Conservation (phyloP, 1,140 invertebrate genomes). For the Phocides pigmalion region DNA sequence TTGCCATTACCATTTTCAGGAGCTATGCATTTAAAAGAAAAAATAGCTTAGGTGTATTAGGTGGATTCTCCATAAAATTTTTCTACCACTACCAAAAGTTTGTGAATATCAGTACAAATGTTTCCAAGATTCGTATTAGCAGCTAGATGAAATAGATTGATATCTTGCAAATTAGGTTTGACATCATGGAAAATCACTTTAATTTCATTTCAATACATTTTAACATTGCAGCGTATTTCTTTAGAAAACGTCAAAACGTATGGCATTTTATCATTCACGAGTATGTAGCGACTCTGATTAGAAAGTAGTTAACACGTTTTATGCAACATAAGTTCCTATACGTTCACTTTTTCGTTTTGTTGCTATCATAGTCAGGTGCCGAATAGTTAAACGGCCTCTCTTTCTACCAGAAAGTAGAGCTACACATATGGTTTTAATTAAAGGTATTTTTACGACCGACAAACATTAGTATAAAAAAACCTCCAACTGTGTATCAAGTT, state of each 20-base stretch:
- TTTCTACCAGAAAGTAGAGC: not conserved
- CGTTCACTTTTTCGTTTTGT: constrained; percentile 17
- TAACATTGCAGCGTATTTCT: not conserved
- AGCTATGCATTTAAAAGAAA: no score
- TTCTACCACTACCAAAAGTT: no score
- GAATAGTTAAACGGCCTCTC: constrained; percentile 8
- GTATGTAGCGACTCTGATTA: constrained; percentile 17
- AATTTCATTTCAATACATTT: no score
- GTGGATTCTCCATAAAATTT: no score
- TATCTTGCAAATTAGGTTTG: not conserved
- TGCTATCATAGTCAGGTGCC: constrained; percentile 8
- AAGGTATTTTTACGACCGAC: not conserved
- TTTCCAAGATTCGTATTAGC: no score
- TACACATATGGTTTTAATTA: not conserved
- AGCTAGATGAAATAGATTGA: no score
- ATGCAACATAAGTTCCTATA: constrained; percentile 25
- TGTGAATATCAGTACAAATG: no score
- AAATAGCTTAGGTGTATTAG: no score
- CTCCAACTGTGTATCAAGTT: no score
- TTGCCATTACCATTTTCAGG: no score
- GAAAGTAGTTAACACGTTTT: constrained; percentile 28
- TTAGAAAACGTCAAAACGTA: constrained; percentile 21
- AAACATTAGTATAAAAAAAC: no score
- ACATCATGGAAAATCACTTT: no score
- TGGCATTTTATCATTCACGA: constrained; percentile 13